Base-by-base conservation (phyloP, 2,888 invertebrate genomes). In the Netelia virgata region DNA sequence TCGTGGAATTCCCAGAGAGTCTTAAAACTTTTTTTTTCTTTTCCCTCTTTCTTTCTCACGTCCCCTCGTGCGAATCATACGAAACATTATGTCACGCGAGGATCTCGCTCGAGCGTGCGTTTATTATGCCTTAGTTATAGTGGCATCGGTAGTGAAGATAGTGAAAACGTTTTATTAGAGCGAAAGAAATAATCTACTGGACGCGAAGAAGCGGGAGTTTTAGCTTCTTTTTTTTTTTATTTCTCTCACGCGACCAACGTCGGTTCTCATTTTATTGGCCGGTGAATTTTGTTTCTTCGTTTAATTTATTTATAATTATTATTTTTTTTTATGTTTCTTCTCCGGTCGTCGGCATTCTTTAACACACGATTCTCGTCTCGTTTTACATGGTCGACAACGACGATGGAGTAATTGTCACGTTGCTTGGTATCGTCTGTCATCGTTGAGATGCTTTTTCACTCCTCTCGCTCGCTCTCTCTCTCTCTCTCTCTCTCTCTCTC, bases 51-150 rank as follows among this genome's bases (percentile, higher is more conserved):
- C 8, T n/a, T 55, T 36, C 28, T n/a, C 41, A 36, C 53, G 6
- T 59, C 50, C 53, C 61, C 53, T 55, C 68, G 59, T 61, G 78
- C 47, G 47, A 72, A 55, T 64, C 72, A 57, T 66, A 72, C 43
- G 20, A 83, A 74, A 74, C 69, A 75, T 79, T 75, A 50, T 72
- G 79, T 83, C 79, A 83, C 70, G 70, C 50, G 50, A 70, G 16
- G 41, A 64, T 43, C 20, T 73, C 61, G 61, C 57, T 63, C 70
- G 75, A 59, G 70, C 63, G 23, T 68, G 75, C 64, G 43, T 63
- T 43, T 64, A 75, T 70, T 78, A 57, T 50, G 53, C 47, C 16
- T 18, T 47, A 50, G 50, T 53, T 53, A 16, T 28, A 43, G 18
- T 47, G 18, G 20, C 23, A 64, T 66, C 50, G 50, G 14, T 66